Conservation (phyloP, 1,140 invertebrate genomes). For the Spodoptera frugiperda region DNA sequence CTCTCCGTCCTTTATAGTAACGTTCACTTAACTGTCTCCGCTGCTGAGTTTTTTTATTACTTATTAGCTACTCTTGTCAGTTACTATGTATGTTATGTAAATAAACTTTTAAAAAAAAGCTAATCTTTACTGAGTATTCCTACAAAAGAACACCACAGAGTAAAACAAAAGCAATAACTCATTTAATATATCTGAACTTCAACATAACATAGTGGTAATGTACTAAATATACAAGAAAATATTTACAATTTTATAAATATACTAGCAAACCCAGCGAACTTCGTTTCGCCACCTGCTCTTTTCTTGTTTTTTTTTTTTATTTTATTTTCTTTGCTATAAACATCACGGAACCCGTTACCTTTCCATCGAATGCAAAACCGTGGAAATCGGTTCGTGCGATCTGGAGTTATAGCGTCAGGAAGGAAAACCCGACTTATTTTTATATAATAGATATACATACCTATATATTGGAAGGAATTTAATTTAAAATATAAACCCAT, state of each 20-base stretch:
- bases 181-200: slow-evolving; percentile 1
- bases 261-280: too few relatives aligned
- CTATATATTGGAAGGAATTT: too few relatives aligned
- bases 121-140: slow-evolving; percentile 65
- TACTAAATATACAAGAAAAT: slow-evolving; percentile 19
- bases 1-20: slow-evolving; percentile 46
- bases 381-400: too few relatives aligned
- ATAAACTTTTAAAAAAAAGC: slow-evolving; percentile 80
- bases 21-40: slow-evolving; percentile 53
- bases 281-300: too few relatives aligned
- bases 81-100: slow-evolving; percentile 83
- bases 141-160: slow-evolving; percentile 46
- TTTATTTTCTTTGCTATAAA: too few relatives aligned
- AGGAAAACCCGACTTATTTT: too few relatives aligned
- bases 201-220: slow-evolving; percentile 6
- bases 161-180: slow-evolving; percentile 34
- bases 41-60: slow-evolving; percentile 73
- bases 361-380: too few relatives aligned
- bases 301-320: too few relatives aligned
- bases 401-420: too few relatives aligned
- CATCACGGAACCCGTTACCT: too few relatives aligned
- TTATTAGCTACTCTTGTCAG: slow-evolving; percentile 75
- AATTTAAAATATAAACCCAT: too few relatives aligned
- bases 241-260: neutral
- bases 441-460: too few relatives aligned